These are phyloP conservation scores for Zoanthus solanderi DNA, from an alignment of 92 coral and sea anemone genomes.

Conservation along the genomic window DNA sequence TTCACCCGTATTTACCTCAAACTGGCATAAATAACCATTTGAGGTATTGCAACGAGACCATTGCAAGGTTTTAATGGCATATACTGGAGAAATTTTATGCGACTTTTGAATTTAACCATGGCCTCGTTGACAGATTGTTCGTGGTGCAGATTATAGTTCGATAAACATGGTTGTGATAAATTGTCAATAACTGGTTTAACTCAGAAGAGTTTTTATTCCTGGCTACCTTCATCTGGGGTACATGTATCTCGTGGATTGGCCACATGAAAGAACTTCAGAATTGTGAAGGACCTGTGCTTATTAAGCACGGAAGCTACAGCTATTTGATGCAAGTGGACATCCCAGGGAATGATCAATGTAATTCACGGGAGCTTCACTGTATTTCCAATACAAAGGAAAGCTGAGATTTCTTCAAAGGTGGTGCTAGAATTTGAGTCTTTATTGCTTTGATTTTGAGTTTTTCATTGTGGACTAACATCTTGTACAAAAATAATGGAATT, in stretches of 20 bases:
- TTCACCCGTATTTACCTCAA: not conserved
- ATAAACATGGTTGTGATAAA: not conserved
- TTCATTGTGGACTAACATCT: not conserved
- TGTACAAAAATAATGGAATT: not conserved
- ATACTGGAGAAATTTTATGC: constrained; percentile 45
- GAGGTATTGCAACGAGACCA: constrained; percentile 49
- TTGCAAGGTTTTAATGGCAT: constrained; percentile 63
- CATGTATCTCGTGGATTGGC: not conserved
- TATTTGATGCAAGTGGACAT: not conserved
- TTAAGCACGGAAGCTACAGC: constrained; percentile 17
- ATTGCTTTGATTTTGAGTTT: not conserved
- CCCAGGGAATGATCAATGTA: not conserved
- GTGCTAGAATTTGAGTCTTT: not conserved
- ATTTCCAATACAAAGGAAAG: not conserved
- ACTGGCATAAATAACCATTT: constrained; percentile 10
- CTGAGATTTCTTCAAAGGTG: not conserved
- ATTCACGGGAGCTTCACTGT: not conserved
- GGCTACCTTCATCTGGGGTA: constrained; percentile 13
- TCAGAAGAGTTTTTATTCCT: not conserved
- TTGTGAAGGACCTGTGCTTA: not conserved
- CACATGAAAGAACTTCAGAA: not conserved
- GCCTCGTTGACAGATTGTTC: constrained; percentile 54
- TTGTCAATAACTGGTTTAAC: not conserved
- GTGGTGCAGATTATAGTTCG: constrained; percentile 27
- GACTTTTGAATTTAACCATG: constrained; percentile 46